phyloP scores from a whole-genome alignment of 2,113 vertebrate genomes.

The Erythrolamprus reginae region DNA sequence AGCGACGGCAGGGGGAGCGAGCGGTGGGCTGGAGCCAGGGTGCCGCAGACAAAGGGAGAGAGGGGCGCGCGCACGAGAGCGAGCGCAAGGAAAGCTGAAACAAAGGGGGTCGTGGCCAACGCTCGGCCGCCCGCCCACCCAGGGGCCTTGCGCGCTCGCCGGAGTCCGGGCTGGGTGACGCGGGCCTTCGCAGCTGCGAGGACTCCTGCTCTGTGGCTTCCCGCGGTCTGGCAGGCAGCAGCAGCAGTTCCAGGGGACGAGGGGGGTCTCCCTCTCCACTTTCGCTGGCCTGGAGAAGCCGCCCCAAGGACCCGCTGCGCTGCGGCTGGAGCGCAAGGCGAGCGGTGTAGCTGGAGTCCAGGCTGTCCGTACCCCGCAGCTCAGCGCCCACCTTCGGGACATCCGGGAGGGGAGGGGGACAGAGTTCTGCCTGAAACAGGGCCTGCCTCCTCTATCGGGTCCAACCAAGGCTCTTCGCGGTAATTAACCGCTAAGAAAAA shows the following conservation, averaged over 20 bases:
- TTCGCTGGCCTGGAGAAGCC: not conserved
- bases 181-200: not conserved
- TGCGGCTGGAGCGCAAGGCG: not conserved
- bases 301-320: not conserved
- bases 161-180: not conserved
- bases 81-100: not conserved
- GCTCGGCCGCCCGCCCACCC: not conserved
- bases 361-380: not conserved
- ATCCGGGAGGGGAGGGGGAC: not conserved
- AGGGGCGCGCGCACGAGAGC: not conserved
- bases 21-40: conserved; percentile 41
- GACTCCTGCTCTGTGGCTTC: not conserved
- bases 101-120: conserved; percentile 30
- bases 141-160: not conserved
- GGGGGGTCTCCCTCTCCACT: not conserved
- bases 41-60: conserved; percentile 60
- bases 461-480: not conserved
- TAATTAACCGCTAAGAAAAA: not conserved
- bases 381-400: not conserved
- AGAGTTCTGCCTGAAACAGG: not conserved
- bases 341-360: not conserved
- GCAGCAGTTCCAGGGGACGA: not conserved
- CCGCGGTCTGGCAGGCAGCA: not conserved
- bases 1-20: conserved; percentile 40
- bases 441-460: not conserved